These are phyloP conservation scores for Perizoma affinitatum DNA, from an alignment of 2,888 invertebrate genomes.

Conservation along the genomic window DNA sequence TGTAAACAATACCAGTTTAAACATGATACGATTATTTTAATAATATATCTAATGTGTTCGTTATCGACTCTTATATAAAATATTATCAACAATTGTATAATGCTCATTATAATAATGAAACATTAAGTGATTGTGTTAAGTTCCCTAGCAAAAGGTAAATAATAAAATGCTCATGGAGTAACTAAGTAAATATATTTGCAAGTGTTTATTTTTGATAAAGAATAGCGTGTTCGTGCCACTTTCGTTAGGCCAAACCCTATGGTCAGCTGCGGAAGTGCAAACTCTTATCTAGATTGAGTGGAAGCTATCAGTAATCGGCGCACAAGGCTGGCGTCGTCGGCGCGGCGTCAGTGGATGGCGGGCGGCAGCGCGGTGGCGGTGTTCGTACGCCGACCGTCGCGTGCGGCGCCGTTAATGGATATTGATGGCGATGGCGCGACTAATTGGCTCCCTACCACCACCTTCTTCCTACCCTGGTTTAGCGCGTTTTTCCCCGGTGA, in stretches of 20 bases:
- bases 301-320: slow-evolving; percentile 62
- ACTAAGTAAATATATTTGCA: slow-evolving; percentile 7
- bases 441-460: slow-evolving; percentile 74
- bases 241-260: slow-evolving; percentile 48
- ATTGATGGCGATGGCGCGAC: slow-evolving; percentile 79
- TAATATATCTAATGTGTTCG: not conserved
- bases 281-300: slow-evolving; percentile 64
- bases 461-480: slow-evolving; percentile 53
- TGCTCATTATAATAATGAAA: not conserved
- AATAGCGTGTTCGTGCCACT: slow-evolving; percentile 46
- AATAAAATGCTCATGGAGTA: too few species aligned
- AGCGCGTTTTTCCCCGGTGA: slow-evolving; percentile 55
- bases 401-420: slow-evolving; percentile 82
- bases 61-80: not conserved
- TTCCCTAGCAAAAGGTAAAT: too few species aligned
- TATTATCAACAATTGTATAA: not conserved
- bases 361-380: slow-evolving; percentile 44
- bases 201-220: slow-evolving; percentile 25
- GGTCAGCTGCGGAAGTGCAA: slow-evolving; percentile 66
- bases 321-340: slow-evolving; percentile 41
- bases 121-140: not conserved
- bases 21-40: slow-evolving; percentile 34
- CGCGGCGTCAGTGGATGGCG: slow-evolving; percentile 34
- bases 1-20: slow-evolving; percentile 33
- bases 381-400: slow-evolving; percentile 61